These are phyloP conservation scores for Amazona ochrocephala DNA, from an alignment of 2,797 vertebrate genomes.

Conservation along the genomic window DNA sequence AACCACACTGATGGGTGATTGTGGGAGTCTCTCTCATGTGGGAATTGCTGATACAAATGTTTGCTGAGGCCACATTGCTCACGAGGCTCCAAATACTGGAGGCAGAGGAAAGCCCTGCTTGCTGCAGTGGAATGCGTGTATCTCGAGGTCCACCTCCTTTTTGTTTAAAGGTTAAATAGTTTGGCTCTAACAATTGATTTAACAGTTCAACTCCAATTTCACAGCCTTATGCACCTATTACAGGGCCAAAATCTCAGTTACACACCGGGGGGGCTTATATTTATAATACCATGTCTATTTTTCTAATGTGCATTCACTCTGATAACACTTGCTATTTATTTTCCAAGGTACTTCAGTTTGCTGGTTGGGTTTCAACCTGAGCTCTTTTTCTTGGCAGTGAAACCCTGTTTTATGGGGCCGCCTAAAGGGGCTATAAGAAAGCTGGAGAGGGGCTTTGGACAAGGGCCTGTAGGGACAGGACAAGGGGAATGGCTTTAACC, in stretches of 20 bases:
- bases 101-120: background rate
- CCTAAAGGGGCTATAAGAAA: background rate
- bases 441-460: no score
- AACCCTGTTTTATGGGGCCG: background rate
- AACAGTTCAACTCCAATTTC: background rate
- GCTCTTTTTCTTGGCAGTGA: constrained; percentile 7
- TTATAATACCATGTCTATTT: background rate
- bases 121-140: background rate
- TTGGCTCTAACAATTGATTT: background rate
- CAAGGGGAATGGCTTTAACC: no score
- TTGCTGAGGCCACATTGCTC: background rate
- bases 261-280: background rate
- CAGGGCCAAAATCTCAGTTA: background rate
- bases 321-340: background rate
- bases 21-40: background rate
- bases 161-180: background rate
- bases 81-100: background rate
- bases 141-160: constrained; percentile 1
- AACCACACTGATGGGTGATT: background rate
- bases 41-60: background rate
- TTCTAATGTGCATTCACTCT: background rate
- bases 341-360: background rate
- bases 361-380: constrained; percentile 1
- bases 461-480: no score
- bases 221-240: background rate